Evolutionary conservation across 2,888 invertebrate genomes (phyloP), one percentile per base, ranked within the genome.

Genomic region (Drosophila limbata): DNA sequence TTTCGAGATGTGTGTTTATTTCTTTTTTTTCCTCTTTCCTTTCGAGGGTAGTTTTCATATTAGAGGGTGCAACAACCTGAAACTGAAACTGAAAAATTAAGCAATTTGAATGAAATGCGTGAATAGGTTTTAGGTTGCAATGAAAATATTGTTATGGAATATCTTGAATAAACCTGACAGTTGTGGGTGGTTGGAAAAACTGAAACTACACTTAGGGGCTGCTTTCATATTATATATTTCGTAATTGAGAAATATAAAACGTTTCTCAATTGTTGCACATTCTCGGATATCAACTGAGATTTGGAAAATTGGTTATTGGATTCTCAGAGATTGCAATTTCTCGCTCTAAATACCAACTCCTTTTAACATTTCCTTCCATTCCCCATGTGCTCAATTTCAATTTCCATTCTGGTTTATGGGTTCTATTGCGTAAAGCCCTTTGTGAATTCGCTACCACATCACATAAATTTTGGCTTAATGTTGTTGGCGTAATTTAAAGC

Each of bases 131-230:
- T 64, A 25, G 77, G 44, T 69, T 64, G 64, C 78, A 45, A 53
- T 44, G 42, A 50, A 55, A 67, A 53, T 63, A 42, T 50, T 53
- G 21, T 35, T 33, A 19, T 45, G 17, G 31, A 42, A 6, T 47
- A 9, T 19, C 19, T 48, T 40, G 21, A 13, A 19, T 42, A 9
- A n/a, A 17, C 31, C 35, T 51, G 31, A 15, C 4, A 21, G 65
- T 45, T 50, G 52, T 17, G 48, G 73, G 61, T 65, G 53, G 57
- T 53, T 65, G 76, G 31, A 35, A 17, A 42, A 33, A 52, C 10
- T 70, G 74, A 42, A 33, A 52, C 10, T 70, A 76, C 71, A 76
- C 53, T 74, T 74, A 71, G 15, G 77, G 74, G 74, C 71, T 53
- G 74, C 45, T 74, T 52, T 47, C 42, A 8, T 21, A 25, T 45